phyloP scores from a whole-genome alignment of 1,140 invertebrate species.

The Globodera rostochiensis region DNA sequence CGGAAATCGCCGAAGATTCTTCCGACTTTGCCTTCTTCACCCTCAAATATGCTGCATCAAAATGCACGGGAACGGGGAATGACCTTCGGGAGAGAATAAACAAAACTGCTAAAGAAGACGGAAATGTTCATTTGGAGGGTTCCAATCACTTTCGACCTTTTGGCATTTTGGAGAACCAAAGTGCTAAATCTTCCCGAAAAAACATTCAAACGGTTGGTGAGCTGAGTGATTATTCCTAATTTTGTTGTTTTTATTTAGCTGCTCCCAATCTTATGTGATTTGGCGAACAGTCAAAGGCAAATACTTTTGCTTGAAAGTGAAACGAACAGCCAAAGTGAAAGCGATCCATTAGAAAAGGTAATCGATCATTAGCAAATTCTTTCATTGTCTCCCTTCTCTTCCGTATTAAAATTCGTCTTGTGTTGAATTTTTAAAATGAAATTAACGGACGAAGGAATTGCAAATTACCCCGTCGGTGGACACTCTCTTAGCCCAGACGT shows the following conservation, averaged over 20 bases:
- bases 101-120: not conserved
- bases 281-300: slow-evolving; percentile 18
- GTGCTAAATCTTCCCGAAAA: slow-evolving; percentile 27
- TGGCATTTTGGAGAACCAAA: slow-evolving; percentile 34
- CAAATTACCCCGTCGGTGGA: not conserved
- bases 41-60: not conserved
- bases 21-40: not conserved
- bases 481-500: not conserved
- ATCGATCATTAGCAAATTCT: too few species aligned
- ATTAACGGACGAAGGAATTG: not conserved
- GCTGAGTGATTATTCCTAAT: not conserved
- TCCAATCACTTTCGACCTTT: slow-evolving; percentile 37
- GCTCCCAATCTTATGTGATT: slow-evolving; percentile 15
- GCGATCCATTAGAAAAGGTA: too few species aligned
- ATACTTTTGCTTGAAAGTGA: slow-evolving; percentile 10
- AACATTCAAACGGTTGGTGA: slow-evolving; percentile 15
- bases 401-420: too few species aligned
- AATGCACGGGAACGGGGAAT: slow-evolving; percentile 1
- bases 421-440: not conserved
- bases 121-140: not conserved
- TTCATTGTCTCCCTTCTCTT: too few species aligned
- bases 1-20: not conserved
- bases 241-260: not conserved
- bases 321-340: too few species aligned
- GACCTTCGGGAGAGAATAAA: not conserved